Evolutionary conservation across 1,140 invertebrate species (phyloP).

Genomic region (Aphelinus certus): DNA sequence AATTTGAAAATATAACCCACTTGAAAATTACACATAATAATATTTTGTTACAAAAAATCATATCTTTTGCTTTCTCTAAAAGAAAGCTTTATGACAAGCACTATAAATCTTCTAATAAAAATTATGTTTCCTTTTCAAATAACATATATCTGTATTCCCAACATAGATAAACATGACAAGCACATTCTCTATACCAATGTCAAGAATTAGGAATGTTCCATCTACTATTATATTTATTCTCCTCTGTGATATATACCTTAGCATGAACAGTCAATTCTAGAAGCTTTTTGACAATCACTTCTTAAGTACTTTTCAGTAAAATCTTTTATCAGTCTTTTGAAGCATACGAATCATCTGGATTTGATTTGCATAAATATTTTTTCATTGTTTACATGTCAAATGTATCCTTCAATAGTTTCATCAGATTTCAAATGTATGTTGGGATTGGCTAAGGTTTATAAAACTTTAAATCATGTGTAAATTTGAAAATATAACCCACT

Average conservation of each 20-base stretch:
- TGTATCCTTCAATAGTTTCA: background rate
- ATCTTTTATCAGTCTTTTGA: no score
- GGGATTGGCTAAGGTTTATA: background rate
- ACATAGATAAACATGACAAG: background rate
- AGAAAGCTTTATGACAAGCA: no score
- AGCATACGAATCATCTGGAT: no score
- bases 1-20: no score
- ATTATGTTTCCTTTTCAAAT: constrained; percentile 2
- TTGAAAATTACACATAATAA: no score
- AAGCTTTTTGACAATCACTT: background rate
- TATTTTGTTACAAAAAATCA: no score
- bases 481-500: no score
- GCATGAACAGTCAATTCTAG: background rate
- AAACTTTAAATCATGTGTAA: no score
- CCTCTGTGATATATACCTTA: constrained; percentile 14
- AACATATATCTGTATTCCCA: background rate
- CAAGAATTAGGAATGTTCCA: constrained; percentile 16
- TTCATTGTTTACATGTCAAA: no score
- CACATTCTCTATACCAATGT: constrained; percentile 7
- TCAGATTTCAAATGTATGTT: background rate
- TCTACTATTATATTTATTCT: background rate
- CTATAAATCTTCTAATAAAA: constrained; percentile 11
- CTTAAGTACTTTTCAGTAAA: no score
- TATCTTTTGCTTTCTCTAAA: no score
- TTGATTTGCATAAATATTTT: no score